phyloP scores from a whole-genome alignment of 2,113 vertebrate genomes.

The Notothenia coriiceps region DNA sequence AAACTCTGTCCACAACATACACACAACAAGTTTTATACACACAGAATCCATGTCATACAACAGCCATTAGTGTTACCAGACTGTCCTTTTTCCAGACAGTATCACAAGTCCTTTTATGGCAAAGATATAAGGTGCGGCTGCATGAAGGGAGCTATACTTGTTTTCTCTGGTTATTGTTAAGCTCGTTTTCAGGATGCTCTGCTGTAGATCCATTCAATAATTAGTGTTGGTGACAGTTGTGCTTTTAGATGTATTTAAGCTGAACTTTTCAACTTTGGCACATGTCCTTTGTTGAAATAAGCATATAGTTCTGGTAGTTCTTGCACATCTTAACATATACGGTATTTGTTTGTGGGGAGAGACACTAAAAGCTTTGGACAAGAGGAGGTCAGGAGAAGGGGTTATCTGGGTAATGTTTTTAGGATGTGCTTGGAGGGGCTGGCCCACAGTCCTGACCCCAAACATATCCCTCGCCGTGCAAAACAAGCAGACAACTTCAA shows the following conservation, averaged over 20 bases:
- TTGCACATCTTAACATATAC: conserved; percentile 27
- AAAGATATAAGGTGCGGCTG: not conserved
- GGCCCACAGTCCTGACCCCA: conserved; percentile 50
- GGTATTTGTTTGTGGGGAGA: not conserved
- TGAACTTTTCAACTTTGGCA: conserved; percentile 66
- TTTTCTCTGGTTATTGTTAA: conserved; percentile 47
- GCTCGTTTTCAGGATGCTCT: conserved; percentile 24
- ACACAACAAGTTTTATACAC: conserved; percentile 13
- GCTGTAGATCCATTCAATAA: conserved; percentile 46
- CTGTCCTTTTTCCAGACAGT: not conserved
- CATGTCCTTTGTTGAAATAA: conserved; percentile 25
- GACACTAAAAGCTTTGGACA: conserved; percentile 64
- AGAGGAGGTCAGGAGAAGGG: conserved; percentile 47
- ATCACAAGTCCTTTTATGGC: conserved; percentile 47
- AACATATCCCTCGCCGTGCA: conserved; percentile 36
- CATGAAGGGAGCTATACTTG: not conserved
- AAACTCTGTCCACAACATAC: conserved; percentile 18
- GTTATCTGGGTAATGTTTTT: conserved; percentile 68
- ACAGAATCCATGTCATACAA: conserved; percentile 3
- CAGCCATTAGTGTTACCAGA: not conserved
- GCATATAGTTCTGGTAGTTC: conserved; percentile 9
- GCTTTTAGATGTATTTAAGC: conserved; percentile 40
- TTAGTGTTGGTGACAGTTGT: conserved; percentile 22
- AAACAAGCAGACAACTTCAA: conserved; percentile 52
- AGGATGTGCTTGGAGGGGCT: conserved; percentile 52